Evolutionary conservation across 2,113 vertebrate species (phyloP).

Genomic region (Oncorhynchus masou): DNA sequence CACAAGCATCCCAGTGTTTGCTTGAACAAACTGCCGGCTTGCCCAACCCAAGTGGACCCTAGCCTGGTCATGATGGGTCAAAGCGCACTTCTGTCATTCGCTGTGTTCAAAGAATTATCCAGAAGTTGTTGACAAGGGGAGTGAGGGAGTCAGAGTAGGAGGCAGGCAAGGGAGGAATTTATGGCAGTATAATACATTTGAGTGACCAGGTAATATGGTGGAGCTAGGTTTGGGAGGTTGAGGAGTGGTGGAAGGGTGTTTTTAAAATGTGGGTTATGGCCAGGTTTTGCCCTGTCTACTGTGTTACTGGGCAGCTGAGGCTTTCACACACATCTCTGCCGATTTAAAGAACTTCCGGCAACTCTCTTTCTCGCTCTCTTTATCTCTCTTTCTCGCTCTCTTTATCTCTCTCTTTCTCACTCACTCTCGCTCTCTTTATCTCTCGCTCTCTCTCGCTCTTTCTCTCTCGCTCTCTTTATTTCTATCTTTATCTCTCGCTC

Average conservation of each 20-base stretch:
- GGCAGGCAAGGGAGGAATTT: constrained; percentile 19
- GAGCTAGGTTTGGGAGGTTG: neutral
- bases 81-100: constrained; percentile 57
- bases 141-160: constrained; percentile 29
- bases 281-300: neutral
- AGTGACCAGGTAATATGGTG: constrained; percentile 26
- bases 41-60: constrained; percentile 44
- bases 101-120: constrained; percentile 45
- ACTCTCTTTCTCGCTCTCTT: neutral
- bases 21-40: constrained; percentile 59
- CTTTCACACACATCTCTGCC: neutral
- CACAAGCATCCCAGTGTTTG: constrained; percentile 65
- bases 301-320: neutral
- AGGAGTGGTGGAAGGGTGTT: constrained; percentile 1
- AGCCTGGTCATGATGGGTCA: constrained; percentile 44
- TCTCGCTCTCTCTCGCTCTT: neutral
- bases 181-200: constrained; percentile 38
- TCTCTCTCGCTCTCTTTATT: neutral
- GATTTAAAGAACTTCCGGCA: neutral
- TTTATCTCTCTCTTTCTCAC: neutral
- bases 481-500: neutral
- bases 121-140: constrained; percentile 52
- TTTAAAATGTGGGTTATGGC: neutral
- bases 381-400: neutral
- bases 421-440: neutral